phyloP scores from a whole-genome alignment of 2,113 vertebrate species.

The Labrus mixtus region DNA sequence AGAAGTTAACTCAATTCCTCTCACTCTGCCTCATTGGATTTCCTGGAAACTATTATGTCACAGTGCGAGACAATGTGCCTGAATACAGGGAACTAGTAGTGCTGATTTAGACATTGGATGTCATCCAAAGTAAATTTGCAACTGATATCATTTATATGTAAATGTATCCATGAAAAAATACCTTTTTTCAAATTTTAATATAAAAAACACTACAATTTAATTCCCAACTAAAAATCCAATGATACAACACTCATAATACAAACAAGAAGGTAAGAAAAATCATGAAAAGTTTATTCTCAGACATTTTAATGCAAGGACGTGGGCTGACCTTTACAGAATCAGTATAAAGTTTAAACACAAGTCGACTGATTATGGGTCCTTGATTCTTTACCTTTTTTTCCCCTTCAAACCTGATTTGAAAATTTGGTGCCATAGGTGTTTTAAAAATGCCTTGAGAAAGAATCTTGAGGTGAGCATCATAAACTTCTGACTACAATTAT shows the following conservation, averaged over 20 bases:
- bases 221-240: too few species aligned
- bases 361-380: too few species aligned
- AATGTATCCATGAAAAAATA: too few species aligned
- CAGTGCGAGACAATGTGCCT: background rate
- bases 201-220: too few species aligned
- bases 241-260: too few species aligned
- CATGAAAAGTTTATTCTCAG: too few species aligned
- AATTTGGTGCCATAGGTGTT: background rate
- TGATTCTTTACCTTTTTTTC: background rate
- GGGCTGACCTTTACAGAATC: too few species aligned
- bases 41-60: slow-evolving; percentile 15
- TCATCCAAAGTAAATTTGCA: background rate
- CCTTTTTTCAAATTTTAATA: too few species aligned
- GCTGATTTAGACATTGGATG: background rate
- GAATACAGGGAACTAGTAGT: accelerated
- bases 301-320: too few species aligned
- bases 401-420: background rate
- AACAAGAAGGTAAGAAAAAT: too few species aligned
- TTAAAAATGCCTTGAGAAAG: background rate
- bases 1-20: slow-evolving; percentile 25
- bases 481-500: slow-evolving; percentile 2
- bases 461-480: background rate
- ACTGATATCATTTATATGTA: background rate
- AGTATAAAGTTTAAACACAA: too few species aligned
- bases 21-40: slow-evolving; percentile 4